phyloP scores from a whole-genome alignment of 2,113 vertebrate genomes.

The Eubucco bourcierii region DNA sequence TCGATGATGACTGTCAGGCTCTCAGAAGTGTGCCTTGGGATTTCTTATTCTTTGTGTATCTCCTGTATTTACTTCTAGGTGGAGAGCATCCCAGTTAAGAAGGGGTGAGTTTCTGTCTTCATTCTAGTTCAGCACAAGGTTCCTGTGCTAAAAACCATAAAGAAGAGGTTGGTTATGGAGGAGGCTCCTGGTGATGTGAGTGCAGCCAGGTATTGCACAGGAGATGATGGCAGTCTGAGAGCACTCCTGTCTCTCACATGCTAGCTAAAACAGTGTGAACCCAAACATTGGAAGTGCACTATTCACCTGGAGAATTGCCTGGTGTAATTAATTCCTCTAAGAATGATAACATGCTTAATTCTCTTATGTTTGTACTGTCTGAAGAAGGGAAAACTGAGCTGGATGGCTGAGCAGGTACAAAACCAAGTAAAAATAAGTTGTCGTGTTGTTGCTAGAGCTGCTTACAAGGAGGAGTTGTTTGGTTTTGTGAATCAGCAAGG shows the following conservation, averaged over 20 bases:
- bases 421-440: background rate
- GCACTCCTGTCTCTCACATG: accelerated
- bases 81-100: background rate
- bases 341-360: background rate
- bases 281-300: background rate
- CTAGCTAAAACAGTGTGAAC: background rate
- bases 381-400: background rate
- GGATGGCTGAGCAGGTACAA: background rate
- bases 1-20: background rate
- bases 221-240: background rate
- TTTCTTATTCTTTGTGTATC: too few species aligned
- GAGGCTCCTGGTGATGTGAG: background rate
- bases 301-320: background rate
- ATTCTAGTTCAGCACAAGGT: background rate
- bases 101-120: background rate
- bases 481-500: background rate
- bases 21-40: background rate
- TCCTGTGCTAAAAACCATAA: background rate
- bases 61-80: background rate
- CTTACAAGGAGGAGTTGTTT: background rate
- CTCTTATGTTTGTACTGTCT: background rate
- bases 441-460: background rate
- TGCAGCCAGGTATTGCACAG: background rate
- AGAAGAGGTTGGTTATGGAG: background rate
- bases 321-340: background rate